Percentiles rank a stretch among this genome's conserved stretches.
Evolutionary conservation across 2,113 vertebrate species (phyloP).

Genomic region (Atlantisia rogersi): DNA sequence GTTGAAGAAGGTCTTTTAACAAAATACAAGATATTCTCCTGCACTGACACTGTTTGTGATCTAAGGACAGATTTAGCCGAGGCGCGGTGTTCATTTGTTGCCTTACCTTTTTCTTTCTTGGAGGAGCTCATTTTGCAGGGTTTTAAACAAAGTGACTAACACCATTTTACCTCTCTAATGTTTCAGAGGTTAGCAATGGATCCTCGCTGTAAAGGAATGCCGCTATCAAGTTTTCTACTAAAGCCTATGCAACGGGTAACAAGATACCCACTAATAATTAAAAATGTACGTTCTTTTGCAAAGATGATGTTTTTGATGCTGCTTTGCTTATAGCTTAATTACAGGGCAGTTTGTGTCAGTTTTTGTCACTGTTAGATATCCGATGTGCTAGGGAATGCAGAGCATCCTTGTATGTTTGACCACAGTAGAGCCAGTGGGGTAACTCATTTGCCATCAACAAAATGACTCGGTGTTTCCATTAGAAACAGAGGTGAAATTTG

Average conservation of each 20-base stretch:
- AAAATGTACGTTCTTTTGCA: slow-evolving; percentile 85
- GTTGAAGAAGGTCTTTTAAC: not conserved
- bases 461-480: not conserved
- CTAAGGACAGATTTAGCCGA: not conserved
- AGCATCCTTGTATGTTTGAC: not conserved
- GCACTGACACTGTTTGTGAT: not conserved
- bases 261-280: slow-evolving; percentile 97
- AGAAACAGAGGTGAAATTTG: not conserved
- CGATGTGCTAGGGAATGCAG: not conserved
- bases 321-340: slow-evolving; percentile 15
- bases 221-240: slow-evolving; percentile 95
- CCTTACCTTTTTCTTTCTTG: not conserved
- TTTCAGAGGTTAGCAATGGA: slow-evolving; percentile 97
- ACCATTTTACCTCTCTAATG: slow-evolving; percentile 36
- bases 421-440: not conserved
- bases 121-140: not conserved
- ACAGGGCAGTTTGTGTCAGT: not conserved
- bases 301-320: not conserved
- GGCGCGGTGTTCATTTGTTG: not conserved
- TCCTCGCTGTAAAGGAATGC: slow-evolving; percentile 97
- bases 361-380: not conserved
- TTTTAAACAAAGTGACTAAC: slow-evolving; percentile 18
- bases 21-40: not conserved
- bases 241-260: slow-evolving; percentile 99
- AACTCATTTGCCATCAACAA: not conserved